Evolutionary conservation across 2,888 invertebrate species (phyloP).

Genomic region (Cantharis rufa): DNA sequence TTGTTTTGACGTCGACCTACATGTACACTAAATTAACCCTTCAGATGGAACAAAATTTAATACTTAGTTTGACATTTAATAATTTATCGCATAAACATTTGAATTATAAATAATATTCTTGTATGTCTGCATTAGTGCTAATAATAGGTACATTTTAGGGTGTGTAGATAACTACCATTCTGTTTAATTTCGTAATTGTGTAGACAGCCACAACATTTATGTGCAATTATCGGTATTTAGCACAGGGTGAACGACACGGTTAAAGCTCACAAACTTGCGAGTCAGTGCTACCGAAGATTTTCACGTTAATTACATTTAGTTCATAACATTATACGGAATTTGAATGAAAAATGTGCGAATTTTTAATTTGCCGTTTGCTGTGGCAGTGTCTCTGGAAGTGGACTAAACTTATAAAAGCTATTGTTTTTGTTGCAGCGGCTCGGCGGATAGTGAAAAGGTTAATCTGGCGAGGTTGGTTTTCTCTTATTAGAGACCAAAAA

Average conservation of each 20-base stretch:
- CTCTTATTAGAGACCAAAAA: background rate
- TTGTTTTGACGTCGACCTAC: background rate
- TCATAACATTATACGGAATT: background rate
- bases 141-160: constrained; percentile 21
- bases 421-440: background rate
- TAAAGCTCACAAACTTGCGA: constrained; percentile 17
- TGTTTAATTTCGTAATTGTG: constrained; percentile 27
- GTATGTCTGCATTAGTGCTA: constrained; percentile 17
- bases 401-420: background rate
- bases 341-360: background rate
- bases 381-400: background rate
- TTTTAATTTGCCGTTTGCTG: background rate
- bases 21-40: background rate
- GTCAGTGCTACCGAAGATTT: constrained; percentile 9
- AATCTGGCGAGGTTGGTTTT: background rate
- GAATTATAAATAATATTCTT: constrained; percentile 10
- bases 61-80: background rate
- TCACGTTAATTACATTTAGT: background rate
- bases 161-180: constrained; percentile 16
- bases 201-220: constrained; percentile 20
- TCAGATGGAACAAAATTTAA: background rate
- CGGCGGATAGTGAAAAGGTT: background rate
- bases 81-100: background rate
- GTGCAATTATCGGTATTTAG: constrained; percentile 25
- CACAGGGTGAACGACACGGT: constrained; percentile 21